A percentile compares a stretch with the other conserved stretches of the same genome.
These are phyloP conservation scores for Otocyon megalotis DNA, from an alignment of 2,113 vertebrate genomes.

Conservation along the genomic window DNA sequence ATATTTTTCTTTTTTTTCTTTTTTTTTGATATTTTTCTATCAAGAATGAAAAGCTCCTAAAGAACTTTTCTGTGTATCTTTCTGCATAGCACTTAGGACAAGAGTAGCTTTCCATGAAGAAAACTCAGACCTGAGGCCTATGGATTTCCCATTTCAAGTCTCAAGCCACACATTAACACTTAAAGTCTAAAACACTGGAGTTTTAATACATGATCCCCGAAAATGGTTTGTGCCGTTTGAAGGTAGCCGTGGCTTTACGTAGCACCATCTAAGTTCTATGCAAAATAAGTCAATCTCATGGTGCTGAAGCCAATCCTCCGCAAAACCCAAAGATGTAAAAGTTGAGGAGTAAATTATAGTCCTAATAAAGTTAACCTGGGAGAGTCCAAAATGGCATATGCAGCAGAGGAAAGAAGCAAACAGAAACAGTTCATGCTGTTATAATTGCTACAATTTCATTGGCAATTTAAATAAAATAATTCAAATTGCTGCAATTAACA, in stretches of 20 bases:
- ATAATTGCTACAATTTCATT: constrained; percentile 80
- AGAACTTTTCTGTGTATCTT: neutral
- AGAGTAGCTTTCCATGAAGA: neutral
- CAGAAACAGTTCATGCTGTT: constrained; percentile 79
- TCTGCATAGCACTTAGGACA: neutral
- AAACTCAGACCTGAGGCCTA: neutral
- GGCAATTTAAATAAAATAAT: constrained; percentile 84
- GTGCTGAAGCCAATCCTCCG: constrained; percentile 8
- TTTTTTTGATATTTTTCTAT: neutral
- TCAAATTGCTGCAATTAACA: constrained; percentile 82
- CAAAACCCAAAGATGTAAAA: constrained; percentile 53
- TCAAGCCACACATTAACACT: neutral
- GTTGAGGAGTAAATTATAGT: constrained; percentile 70
- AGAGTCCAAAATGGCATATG: constrained; percentile 70
- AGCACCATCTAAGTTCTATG: neutral
- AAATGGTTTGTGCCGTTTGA: neutral
- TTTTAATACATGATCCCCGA: neutral
- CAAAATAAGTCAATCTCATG: neutral
- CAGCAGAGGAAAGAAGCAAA: constrained; percentile 69
- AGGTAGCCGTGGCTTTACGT: neutral
- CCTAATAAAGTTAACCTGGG: constrained; percentile 79
- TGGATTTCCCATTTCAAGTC: neutral
- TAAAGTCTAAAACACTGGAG: neutral
- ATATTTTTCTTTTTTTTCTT: neutral
- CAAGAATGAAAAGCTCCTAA: neutral